Evolutionary conservation across 2,888 invertebrate genomes (phyloP).

Genomic region (Cataglyphis cursor): DNA sequence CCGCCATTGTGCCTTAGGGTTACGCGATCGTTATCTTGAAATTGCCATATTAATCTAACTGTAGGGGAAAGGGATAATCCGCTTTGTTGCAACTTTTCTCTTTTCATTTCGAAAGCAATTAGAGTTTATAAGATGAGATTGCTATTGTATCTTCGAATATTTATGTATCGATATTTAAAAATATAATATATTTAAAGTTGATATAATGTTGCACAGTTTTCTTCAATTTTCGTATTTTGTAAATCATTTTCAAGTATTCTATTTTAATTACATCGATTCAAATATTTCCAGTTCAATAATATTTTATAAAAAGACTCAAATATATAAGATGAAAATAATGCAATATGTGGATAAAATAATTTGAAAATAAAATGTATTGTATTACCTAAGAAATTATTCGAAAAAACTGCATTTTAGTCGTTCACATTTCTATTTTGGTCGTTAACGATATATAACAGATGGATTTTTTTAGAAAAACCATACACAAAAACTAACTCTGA

Average conservation of each 20-base stretch:
- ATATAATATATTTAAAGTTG: background rate
- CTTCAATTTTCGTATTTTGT: background rate
- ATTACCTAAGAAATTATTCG: background rate
- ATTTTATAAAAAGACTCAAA: background rate
- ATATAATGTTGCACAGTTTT: background rate
- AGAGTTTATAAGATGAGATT: slow-evolving; percentile 24
- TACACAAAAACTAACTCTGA: background rate
- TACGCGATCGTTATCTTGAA: slow-evolving; percentile 55
- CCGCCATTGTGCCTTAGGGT: slow-evolving; percentile 51
- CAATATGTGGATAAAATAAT: background rate
- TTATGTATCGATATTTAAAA: background rate
- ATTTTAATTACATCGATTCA: background rate
- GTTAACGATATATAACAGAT: background rate
- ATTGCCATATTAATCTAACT: slow-evolving; percentile 48
- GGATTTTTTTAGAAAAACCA: slow-evolving; percentile 26
- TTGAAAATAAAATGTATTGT: background rate
- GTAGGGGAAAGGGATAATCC: slow-evolving; percentile 27
- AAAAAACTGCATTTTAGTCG: background rate
- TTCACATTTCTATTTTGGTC: background rate
- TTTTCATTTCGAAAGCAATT: slow-evolving; percentile 32
- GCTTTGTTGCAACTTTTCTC: slow-evolving; percentile 46
- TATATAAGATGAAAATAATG: background rate
- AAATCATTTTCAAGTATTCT: background rate
- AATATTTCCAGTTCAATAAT: background rate
- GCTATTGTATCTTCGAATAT: background rate